These are phyloP conservation scores for Notarius quadriscutis DNA, from an alignment of 2,113 vertebrate species.

Conservation along the genomic window DNA sequence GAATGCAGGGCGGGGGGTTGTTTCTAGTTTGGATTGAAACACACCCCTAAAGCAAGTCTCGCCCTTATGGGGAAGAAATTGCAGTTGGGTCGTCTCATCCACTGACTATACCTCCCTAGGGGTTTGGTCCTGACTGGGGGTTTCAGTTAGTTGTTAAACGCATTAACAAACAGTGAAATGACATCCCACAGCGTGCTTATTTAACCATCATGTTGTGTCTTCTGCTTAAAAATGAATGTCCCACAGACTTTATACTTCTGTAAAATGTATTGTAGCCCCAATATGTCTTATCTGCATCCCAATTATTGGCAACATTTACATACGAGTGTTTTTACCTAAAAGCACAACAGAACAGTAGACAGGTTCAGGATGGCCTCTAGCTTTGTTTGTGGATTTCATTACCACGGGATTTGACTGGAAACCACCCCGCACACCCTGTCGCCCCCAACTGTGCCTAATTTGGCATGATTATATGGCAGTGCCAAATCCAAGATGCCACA, in stretches of 20 bases:
- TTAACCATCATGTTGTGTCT: too few relatives aligned
- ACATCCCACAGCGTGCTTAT: not conserved
- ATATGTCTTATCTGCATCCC: not conserved
- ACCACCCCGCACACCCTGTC: conserved; percentile 18
- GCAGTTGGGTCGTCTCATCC: conserved; percentile 13
- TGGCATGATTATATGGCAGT: conserved; percentile 61
- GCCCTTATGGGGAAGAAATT: not conserved
- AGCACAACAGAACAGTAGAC: not conserved
- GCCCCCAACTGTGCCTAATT: conserved; percentile 54
- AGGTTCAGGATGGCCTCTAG: not conserved
- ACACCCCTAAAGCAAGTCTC: not conserved
- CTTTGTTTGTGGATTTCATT: not conserved
- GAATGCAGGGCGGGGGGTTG: not conserved
- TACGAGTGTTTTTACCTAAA: not conserved
- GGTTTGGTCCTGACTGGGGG: conserved; percentile 57
- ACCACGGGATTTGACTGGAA: not conserved
- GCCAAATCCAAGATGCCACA: conserved; percentile 60
- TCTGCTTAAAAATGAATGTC: not conserved
- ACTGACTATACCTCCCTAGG: conserved; percentile 52
- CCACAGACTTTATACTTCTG: not conserved
- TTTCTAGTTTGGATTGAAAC: not conserved
- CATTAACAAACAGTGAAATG: not conserved
- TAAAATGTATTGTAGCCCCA: not conserved
- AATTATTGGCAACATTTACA: not conserved
- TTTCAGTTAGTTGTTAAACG: conserved; percentile 56